Conservation (phyloP, 2,888 invertebrate genomes). For the Conomelus anceps region DNA sequence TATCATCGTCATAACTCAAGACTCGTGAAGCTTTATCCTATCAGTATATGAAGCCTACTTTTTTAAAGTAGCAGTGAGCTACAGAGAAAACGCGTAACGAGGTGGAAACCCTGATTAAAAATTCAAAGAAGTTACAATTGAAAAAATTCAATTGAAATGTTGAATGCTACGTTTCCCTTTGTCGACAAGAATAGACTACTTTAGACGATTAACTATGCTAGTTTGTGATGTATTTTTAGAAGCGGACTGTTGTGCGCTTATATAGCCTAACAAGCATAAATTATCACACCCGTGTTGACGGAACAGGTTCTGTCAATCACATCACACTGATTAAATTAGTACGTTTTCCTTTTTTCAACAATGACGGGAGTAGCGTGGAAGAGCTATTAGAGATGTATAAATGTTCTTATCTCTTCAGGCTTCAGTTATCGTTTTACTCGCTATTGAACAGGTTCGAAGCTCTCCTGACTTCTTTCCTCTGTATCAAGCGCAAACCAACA, state of each 20-base stretch:
- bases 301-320: background rate
- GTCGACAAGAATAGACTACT: background rate
- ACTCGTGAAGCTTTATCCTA: too few relatives aligned
- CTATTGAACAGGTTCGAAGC: background rate
- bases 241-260: background rate
- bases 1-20: too few relatives aligned
- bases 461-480: background rate
- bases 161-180: background rate
- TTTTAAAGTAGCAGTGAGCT: too few relatives aligned
- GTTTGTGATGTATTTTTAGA: background rate
- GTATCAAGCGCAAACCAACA: background rate
- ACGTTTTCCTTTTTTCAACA: background rate
- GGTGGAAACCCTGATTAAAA: background rate
- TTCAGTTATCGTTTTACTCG: background rate
- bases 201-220: background rate
- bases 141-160: background rate
- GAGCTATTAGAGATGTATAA: background rate
- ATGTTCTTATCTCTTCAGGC: background rate
- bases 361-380: too few relatives aligned
- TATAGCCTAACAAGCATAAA: background rate
- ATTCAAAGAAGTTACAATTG: background rate
- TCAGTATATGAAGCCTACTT: too few relatives aligned
- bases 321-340: background rate
- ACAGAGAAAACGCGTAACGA: too few relatives aligned
- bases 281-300: background rate